phyloP scores from a whole-genome alignment of 2,888 invertebrate species.

The Taphrorychus bicolor region DNA sequence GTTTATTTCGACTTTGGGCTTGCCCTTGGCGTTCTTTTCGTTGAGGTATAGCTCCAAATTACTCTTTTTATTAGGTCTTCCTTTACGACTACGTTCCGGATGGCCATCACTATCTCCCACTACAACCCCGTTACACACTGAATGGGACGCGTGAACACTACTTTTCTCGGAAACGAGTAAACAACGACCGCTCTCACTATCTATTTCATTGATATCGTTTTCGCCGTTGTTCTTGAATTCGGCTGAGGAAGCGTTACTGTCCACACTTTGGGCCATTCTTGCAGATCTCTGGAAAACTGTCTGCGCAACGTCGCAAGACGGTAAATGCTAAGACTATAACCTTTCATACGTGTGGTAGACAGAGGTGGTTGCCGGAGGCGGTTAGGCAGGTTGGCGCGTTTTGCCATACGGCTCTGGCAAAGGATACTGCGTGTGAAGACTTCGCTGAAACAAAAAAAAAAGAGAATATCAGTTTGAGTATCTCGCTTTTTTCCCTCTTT shows the following conservation, averaged over 20 bases:
- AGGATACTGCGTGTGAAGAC: conserved; percentile 51
- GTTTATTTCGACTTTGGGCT: conserved; percentile 41
- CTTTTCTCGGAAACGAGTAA: conserved; percentile 12
- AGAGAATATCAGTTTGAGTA: background rate
- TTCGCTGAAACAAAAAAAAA: conserved; percentile 49
- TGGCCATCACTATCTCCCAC: conserved; percentile 22
- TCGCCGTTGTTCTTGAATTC: conserved; percentile 23
- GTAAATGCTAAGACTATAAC: conserved; percentile 42
- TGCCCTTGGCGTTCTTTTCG: conserved; percentile 43
- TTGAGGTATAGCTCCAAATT: conserved; percentile 44
- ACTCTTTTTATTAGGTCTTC: conserved; percentile 10
- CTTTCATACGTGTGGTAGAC: conserved; percentile 54
- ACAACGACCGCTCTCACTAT: conserved; percentile 44
- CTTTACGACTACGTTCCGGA: conserved; percentile 25
- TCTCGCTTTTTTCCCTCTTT: background rate
- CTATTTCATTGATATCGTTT: conserved; percentile 44
- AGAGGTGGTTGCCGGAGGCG: conserved; percentile 49
- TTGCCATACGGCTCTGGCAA: conserved; percentile 57
- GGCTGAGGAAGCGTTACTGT: conserved; percentile 21
- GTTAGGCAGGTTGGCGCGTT: conserved; percentile 47
- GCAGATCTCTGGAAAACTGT: conserved; percentile 59
- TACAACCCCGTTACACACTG: conserved; percentile 24
- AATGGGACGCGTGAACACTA: conserved; percentile 12
- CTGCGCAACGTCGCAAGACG: conserved; percentile 57
- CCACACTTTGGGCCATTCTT: conserved; percentile 57